Conservation (phyloP, 2,888 invertebrate species). For the Cephus sareptanus region DNA sequence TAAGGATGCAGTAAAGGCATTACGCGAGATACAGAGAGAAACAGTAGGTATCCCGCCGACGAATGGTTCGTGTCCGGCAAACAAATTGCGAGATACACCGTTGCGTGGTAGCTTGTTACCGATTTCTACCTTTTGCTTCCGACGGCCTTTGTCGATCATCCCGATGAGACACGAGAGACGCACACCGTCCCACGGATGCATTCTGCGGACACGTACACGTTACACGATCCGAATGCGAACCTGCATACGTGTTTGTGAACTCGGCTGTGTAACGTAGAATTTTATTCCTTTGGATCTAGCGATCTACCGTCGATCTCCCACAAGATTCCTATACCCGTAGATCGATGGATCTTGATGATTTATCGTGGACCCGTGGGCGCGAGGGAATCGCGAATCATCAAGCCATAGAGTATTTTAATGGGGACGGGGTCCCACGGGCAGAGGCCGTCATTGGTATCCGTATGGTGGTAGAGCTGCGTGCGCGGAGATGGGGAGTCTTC, state of each 20-base stretch:
- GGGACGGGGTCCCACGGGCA: neutral
- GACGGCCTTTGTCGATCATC: neutral
- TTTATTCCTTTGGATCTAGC: neutral
- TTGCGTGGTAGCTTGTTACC: conserved; percentile 58
- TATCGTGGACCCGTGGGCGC: neutral
- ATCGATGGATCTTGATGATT: neutral
- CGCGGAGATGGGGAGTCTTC: conserved; percentile 1
- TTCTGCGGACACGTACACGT: neutral
- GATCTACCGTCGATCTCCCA: neutral
- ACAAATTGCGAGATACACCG: conserved; percentile 64
- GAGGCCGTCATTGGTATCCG: neutral
- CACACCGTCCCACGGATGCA: neutral
- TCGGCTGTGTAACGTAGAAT: neutral
- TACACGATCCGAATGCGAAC: neutral
- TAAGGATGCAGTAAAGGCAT: neutral
- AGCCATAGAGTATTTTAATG: conserved; percentile 38
- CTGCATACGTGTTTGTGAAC: neutral
- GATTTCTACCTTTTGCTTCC: conserved; percentile 25
- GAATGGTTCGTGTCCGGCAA: conserved; percentile 64
- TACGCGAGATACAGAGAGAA: neutral
- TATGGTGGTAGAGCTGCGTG: neutral
- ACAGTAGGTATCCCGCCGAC: conserved; percentile 49
- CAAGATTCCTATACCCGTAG: neutral
- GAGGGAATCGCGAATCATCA: conserved; percentile 17
- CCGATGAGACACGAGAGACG: neutral